These are phyloP conservation scores for Bemisia tabaci DNA, from an alignment of 1,140 invertebrate species.

Conservation along the genomic window DNA sequence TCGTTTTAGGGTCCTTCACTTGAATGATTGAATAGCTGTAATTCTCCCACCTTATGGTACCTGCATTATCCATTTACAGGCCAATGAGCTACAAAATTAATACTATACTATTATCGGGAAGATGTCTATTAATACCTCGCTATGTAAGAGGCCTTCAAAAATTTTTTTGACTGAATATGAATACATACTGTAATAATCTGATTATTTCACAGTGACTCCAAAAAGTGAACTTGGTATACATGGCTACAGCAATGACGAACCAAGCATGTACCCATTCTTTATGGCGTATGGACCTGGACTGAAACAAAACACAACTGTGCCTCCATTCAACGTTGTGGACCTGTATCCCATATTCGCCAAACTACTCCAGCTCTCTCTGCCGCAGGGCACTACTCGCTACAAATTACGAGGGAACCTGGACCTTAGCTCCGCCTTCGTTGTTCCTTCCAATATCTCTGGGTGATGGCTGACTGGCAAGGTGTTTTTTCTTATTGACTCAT, in stretches of 20 bases:
- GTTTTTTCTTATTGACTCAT: too few species aligned
- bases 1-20: too few species aligned
- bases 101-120: background rate
- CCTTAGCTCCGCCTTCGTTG: too few species aligned
- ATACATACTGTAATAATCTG: background rate
- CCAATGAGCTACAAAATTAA: background rate
- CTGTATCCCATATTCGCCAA: constrained; percentile 45
- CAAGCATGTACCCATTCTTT: constrained; percentile 51
- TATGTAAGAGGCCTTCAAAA: background rate
- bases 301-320: constrained; percentile 32
- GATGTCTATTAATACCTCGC: background rate
- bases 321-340: constrained; percentile 47
- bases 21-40: too few species aligned
- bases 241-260: constrained; percentile 45
- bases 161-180: too few species aligned
- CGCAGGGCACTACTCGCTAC: too few species aligned
- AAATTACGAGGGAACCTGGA: too few species aligned
- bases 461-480: too few species aligned
- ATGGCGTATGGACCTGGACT: constrained; percentile 51
- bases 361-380: constrained; percentile 7
- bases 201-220: background rate
- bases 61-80: too few species aligned
- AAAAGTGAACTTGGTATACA: constrained; percentile 37
- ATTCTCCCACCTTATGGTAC: too few species aligned
- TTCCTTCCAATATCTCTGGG: too few species aligned